Base-by-base conservation (phyloP, 2,888 invertebrate species). In the Eupeodes latifasciatus region DNA sequence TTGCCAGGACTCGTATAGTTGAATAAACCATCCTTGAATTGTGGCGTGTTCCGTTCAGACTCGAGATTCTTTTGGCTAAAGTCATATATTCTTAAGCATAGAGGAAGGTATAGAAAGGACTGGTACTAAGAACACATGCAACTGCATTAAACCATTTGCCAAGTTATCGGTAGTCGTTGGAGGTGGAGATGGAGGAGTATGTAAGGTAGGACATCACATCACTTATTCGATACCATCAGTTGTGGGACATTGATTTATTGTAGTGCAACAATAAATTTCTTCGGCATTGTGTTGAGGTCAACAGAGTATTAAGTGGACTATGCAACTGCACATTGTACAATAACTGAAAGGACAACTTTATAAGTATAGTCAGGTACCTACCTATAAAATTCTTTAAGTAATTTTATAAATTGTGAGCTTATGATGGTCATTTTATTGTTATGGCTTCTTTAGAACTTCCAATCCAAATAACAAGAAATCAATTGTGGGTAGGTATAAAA, bases 191-290 rank as follows among this genome's bases (percentile, higher is more conserved):
- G 19, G 10, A 57, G 9, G 44, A 11, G 19, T 27, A 34, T 6
- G 19, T 10, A 10, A 4, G 47, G 16, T 59, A 34, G 55, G 47
- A 40, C 9, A 27, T 27, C 27, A 34, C 47, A 57, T 40, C 19
- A 55, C 71, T 72, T 62, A 6, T 19, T 64, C 64, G 72, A 78
- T 78, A 67, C 51, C 62, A 78, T 77, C 66, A 76, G 67, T 83
- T 86, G 86, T 80, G 71, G 51, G 49, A 59, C 71, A 72, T 40
- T 72, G 55, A 82, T 75, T 82, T 82, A 72, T 87, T 83, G 82
- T 72, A 76, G 66, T 79, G 66, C 83, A 72, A 83, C 76, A 75
- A 87, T 83, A 83, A 76, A 71, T 80, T 87, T 64, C 79, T 66
- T 49, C 80, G 72, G 86, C 83, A 87, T 79, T 87, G 59, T 74